phyloP scores from a whole-genome alignment of 2,888 invertebrate species.

The Enchytraeus crypticus region DNA sequence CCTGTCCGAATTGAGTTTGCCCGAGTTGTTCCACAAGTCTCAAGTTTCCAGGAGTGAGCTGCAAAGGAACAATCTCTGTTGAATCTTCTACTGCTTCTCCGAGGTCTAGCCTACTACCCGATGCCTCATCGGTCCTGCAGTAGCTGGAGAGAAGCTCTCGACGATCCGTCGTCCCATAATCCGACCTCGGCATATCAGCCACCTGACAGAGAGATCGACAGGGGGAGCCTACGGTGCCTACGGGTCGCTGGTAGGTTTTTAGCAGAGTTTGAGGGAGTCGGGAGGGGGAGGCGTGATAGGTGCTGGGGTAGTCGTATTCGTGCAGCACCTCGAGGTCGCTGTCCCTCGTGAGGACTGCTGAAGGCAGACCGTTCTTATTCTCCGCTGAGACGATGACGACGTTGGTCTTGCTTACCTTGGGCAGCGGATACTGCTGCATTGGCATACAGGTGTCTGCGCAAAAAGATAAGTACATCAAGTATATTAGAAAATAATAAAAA shows the following conservation, averaged over 20 bases:
- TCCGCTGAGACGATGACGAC: not conserved
- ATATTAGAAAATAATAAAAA: too few relatives aligned
- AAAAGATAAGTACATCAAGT: too few relatives aligned
- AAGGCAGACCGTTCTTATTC: not conserved
- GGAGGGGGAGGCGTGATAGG: not conserved
- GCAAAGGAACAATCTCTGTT: not conserved
- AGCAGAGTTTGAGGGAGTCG: not conserved
- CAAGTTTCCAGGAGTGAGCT: not conserved
- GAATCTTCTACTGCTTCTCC: not conserved
- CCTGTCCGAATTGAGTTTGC: not conserved
- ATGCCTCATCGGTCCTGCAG: too few relatives aligned
- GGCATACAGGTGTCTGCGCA: slow-evolving; percentile 6
- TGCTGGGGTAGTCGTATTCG: not conserved
- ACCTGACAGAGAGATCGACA: not conserved
- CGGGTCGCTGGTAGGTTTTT: not conserved
- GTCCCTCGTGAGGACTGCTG: not conserved
- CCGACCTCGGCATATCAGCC: not conserved
- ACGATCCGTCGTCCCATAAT: not conserved
- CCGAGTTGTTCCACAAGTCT: not conserved
- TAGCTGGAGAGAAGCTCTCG: not conserved
- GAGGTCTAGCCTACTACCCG: not conserved
- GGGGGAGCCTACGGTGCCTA: not conserved
- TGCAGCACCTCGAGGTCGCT: not conserved
- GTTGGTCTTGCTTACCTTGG: slow-evolving; percentile 1
- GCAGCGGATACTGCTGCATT: slow-evolving; percentile 1